These are phyloP conservation scores for Eristalis arbustorum DNA, from an alignment of 2,888 invertebrate genomes.

Conservation along the genomic window DNA sequence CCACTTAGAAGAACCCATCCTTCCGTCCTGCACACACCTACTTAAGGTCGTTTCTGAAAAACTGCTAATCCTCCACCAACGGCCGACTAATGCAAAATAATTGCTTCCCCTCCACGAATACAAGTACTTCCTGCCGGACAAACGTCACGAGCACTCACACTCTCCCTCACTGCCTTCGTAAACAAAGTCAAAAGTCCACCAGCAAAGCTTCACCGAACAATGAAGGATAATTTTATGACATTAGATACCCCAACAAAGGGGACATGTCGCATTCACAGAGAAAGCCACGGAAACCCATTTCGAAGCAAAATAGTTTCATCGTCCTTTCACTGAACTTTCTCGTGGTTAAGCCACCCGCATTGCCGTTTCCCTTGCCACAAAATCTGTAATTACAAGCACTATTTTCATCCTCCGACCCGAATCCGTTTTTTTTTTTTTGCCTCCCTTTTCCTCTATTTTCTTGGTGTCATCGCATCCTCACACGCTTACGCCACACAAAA, in stretches of 20 bases:
- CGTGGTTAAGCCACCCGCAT: constrained; percentile 51
- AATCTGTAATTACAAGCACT: constrained; percentile 57
- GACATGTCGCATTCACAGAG: not conserved
- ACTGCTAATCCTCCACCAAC: not conserved
- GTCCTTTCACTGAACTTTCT: constrained; percentile 27
- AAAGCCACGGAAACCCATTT: constrained; percentile 40
- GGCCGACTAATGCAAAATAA: not conserved
- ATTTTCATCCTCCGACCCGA: constrained; percentile 1
- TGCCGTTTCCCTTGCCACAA: constrained; percentile 35
- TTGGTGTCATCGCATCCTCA: constrained; percentile 24
- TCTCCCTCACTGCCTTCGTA: not conserved
- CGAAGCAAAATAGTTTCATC: constrained; percentile 20
- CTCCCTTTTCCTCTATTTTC: not conserved
- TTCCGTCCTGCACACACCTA: not conserved
- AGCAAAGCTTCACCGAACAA: constrained; percentile 40
- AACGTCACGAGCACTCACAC: not conserved
- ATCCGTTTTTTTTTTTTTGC: not conserved
- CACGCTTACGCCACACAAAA: constrained; percentile 18
- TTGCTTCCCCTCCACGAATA: not conserved
- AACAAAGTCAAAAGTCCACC: constrained; percentile 1
- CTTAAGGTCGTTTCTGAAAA: not conserved
- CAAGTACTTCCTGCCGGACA: not conserved
- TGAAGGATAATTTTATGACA: constrained; percentile 35
- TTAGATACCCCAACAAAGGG: constrained; percentile 35
- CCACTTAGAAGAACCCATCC: not conserved